Evolutionary conservation across 2,797 vertebrate genomes (phyloP).

Genomic region (Merluccius polli): DNA sequence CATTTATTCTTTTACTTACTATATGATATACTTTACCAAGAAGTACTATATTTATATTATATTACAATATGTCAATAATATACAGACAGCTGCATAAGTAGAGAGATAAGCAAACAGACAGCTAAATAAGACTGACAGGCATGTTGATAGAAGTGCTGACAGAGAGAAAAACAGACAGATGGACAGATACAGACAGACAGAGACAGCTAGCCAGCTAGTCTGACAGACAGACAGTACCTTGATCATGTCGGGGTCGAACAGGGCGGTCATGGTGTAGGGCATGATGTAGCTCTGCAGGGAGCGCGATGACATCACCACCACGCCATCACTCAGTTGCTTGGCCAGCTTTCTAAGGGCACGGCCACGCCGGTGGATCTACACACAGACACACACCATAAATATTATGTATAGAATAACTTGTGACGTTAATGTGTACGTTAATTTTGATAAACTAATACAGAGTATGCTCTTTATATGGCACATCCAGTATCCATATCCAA

Average conservation of each 20-base stretch:
- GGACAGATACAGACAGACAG: neutral
- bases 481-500: neutral
- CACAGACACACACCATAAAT: neutral
- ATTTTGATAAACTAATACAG: no score
- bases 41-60: neutral
- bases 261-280: constrained; percentile 87
- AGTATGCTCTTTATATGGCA: neutral
- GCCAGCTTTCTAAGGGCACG: constrained; percentile 89
- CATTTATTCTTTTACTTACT: no score
- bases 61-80: neutral
- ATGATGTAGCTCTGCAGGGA: constrained; percentile 95
- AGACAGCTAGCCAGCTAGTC: no score
- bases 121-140: neutral
- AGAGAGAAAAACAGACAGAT: no score
- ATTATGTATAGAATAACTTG: accelerated
- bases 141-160: neutral
- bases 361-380: constrained; percentile 83
- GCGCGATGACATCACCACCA: constrained; percentile 78
- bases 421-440: no score
- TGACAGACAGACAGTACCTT: constrained; percentile 73
- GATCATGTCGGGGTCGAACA: constrained; percentile 89
- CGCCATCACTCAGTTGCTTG: constrained; percentile 85
- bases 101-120: neutral
- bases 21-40: no score
- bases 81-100: neutral